These are phyloP conservation scores for Cyclargus thomasi DNA, from an alignment of 1,140 invertebrate species.

Conservation along the genomic window DNA sequence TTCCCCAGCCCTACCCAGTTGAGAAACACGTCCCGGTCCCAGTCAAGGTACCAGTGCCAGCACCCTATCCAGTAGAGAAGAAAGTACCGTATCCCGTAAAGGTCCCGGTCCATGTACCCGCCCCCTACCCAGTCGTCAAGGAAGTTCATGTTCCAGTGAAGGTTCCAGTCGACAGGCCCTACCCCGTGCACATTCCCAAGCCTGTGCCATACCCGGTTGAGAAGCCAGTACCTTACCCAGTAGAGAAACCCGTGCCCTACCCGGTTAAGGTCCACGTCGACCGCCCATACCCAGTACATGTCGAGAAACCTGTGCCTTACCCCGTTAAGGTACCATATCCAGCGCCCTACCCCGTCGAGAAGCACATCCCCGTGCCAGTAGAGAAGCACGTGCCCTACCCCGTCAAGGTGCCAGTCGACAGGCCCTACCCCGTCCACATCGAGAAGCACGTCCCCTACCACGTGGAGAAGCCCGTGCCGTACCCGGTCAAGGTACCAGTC, in stretches of 20 bases:
- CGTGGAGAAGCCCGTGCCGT: constrained; percentile 77
- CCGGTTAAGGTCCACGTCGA: constrained; percentile 79
- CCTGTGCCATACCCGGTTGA: constrained; percentile 78
- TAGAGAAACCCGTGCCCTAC: constrained; percentile 80
- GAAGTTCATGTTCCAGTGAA: constrained; percentile 80
- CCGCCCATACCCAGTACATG: constrained; percentile 76
- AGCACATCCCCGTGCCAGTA: constrained; percentile 82
- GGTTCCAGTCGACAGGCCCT: constrained; percentile 83
- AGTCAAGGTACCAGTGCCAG: constrained; percentile 76
- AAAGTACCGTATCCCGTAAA: constrained; percentile 78
- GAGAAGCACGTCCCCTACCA: constrained; percentile 77
- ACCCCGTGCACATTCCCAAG: constrained; percentile 83
- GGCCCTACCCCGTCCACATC: constrained; percentile 77
- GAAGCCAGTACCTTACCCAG: constrained; percentile 81
- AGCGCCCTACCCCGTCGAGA: constrained; percentile 78
- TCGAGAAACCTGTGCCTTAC: constrained; percentile 75
- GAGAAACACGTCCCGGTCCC: constrained; percentile 73
- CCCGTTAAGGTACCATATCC: constrained; percentile 75
- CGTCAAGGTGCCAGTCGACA: constrained; percentile 77
- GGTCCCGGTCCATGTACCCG: constrained; percentile 79
- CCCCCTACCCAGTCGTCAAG: constrained; percentile 80
- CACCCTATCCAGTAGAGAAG: constrained; percentile 78
- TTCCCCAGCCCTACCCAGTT: constrained; percentile 81
- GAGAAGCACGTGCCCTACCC: constrained; percentile 78
- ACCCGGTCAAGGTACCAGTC: constrained; percentile 78